Conservation (phyloP, 2,888 invertebrate genomes). For the Rhogogaster chlorosoma region DNA sequence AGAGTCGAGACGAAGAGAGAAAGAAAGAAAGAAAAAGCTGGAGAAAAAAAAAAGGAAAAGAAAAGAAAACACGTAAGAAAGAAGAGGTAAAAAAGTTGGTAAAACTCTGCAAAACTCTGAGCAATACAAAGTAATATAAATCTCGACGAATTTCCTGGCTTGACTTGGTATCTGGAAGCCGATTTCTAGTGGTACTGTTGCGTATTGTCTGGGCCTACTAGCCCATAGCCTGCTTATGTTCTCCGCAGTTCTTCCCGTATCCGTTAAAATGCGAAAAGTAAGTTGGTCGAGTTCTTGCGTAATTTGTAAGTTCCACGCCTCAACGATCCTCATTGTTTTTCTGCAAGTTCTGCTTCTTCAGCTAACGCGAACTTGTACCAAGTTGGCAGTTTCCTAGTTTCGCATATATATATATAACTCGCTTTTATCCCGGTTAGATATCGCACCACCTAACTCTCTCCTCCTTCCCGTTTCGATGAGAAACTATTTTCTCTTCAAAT, state of each 20-base stretch:
- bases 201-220: conserved; percentile 42
- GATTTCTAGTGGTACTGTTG: neutral
- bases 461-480: too few species aligned
- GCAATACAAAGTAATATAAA: conserved; percentile 18
- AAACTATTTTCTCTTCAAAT: neutral
- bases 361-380: conserved; percentile 17
- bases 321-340: conserved; percentile 49
- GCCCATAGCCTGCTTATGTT: conserved; percentile 11
- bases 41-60: neutral
- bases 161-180: neutral
- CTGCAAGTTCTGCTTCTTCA: conserved; percentile 27
- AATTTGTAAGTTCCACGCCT: conserved; percentile 49
- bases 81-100: neutral
- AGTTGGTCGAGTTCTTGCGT: conserved; percentile 43
- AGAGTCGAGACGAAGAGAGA: neutral
- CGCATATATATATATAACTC: neutral
- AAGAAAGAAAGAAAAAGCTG: neutral
- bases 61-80: neutral
- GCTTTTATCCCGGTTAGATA: neutral
- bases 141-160: neutral
- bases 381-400: conserved; percentile 36
- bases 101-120: neutral
- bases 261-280: conserved; percentile 2
- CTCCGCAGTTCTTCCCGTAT: neutral
- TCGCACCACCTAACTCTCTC: neutral